phyloP scores from a whole-genome alignment of 2,797 vertebrate species.

The Carcharodon carcharias region DNA sequence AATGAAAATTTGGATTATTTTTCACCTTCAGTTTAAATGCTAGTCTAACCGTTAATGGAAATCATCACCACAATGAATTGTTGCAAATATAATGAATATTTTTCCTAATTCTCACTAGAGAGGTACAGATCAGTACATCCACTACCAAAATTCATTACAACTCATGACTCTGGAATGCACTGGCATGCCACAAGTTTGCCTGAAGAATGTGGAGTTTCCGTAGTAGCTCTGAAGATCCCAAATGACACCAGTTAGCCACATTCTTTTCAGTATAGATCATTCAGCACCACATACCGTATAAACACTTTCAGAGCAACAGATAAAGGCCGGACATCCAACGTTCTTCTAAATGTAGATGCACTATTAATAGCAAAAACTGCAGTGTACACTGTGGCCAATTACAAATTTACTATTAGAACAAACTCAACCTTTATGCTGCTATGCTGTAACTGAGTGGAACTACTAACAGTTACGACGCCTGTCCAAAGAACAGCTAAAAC shows the following conservation, averaged over 20 bases:
- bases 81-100: conserved; percentile 4
- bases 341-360: conserved; percentile 16
- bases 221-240: conserved; percentile 63
- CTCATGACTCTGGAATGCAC: conserved; percentile 85
- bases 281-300: conserved; percentile 41
- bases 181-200: conserved; percentile 72
- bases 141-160: conserved; percentile 61
- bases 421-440: not conserved
- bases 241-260: conserved; percentile 63
- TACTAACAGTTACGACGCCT: not conserved
- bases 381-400: not conserved
- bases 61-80: not conserved
- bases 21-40: not conserved
- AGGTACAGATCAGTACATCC: conserved; percentile 49
- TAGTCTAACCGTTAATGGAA: not conserved
- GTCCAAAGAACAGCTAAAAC: not conserved
- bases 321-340: not conserved
- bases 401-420: not conserved
- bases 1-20: not conserved
- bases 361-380: conserved; percentile 20
- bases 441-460: not conserved
- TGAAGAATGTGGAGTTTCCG: conserved; percentile 84
- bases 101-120: conserved; percentile 44
- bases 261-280: conserved; percentile 67
- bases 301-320: conserved; percentile 42